phyloP scores from a whole-genome alignment of 2,113 vertebrate species.

The Grus americana region DNA sequence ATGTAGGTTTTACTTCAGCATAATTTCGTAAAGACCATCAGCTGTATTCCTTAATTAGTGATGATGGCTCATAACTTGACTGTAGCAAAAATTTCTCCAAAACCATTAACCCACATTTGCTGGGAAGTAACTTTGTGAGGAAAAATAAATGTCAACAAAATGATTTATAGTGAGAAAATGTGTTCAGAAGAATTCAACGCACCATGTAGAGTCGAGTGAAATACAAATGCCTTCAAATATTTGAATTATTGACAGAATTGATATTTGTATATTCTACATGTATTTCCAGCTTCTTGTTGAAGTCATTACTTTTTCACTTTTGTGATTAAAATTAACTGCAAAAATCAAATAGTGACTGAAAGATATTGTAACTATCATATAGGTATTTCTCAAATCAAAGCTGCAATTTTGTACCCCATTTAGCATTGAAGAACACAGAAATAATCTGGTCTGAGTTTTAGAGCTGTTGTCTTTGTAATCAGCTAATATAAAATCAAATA shows the following conservation, averaged over 20 bases:
- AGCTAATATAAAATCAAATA: neutral
- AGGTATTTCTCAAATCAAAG: neutral
- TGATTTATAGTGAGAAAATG: neutral
- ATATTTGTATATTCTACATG: neutral
- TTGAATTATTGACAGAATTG: neutral
- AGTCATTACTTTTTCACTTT: neutral
- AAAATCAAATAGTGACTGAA: neutral
- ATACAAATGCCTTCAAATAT: neutral
- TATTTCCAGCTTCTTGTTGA: neutral
- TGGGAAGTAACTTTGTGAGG: neutral
- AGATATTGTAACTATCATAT: neutral
- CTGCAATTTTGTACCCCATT: neutral
- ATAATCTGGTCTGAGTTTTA: neutral
- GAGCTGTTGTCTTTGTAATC: neutral
- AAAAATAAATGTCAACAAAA: neutral
- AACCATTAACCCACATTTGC: neutral
- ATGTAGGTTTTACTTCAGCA: conserved; percentile 31
- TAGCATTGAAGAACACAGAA: neutral
- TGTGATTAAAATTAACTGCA: neutral
- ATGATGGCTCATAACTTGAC: neutral
- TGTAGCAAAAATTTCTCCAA: neutral
- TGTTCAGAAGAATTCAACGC: neutral
- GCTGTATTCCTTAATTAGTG: neutral
- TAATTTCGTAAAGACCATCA: conserved; percentile 32
- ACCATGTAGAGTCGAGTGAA: neutral